Conservation (phyloP, 2,113 vertebrate genomes). For the Chionis minor region DNA sequence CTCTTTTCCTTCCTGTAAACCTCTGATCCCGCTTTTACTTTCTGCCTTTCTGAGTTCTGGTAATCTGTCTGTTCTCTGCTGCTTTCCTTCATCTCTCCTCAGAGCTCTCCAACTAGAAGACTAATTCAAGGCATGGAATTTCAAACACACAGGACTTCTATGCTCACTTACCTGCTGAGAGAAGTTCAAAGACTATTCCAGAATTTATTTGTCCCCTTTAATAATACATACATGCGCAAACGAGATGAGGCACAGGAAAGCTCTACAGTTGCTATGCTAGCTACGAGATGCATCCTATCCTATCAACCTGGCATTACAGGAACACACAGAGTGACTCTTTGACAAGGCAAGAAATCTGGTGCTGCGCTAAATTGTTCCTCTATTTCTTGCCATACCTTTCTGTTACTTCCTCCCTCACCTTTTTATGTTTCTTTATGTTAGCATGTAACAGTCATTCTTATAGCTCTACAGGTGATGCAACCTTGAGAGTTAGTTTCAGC, state of each 20-base stretch:
- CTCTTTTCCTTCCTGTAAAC: neutral
- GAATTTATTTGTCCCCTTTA: neutral
- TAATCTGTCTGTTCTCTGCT: neutral
- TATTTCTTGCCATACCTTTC: neutral
- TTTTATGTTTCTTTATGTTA: neutral
- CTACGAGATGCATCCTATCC: neutral
- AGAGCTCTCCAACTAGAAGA: neutral
- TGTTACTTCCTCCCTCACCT: neutral
- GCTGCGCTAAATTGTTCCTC: neutral
- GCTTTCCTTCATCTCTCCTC: neutral
- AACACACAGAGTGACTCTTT: neutral
- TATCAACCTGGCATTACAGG: accelerated
- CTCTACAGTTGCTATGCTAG: neutral
- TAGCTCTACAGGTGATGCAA: neutral
- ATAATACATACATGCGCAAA: neutral
- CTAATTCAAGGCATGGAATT: neutral
- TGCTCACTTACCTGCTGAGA: neutral
- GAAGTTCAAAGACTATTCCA: neutral
- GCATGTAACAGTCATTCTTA: neutral
- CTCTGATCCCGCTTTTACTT: neutral
- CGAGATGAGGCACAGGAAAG: neutral
- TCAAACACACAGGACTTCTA: neutral
- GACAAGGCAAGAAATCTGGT: neutral
- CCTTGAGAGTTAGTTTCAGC: neutral
- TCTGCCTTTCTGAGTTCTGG: neutral